Percentiles rank a stretch among this genome's conserved stretches.
These are phyloP conservation scores for Himalopsyche phryganea DNA, from an alignment of 1,140 invertebrate species.

Conservation along the genomic window DNA sequence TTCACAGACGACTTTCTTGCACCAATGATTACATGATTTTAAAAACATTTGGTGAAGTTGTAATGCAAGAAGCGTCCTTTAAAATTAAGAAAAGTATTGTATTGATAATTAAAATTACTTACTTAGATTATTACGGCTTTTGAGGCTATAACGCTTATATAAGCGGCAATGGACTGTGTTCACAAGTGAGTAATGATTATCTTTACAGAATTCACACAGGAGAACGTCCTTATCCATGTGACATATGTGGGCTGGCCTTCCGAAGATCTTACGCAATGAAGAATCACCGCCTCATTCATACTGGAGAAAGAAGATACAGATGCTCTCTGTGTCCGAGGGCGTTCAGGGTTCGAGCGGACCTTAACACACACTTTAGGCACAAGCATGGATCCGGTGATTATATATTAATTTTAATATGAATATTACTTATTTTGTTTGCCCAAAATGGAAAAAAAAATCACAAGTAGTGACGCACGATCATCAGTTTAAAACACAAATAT, in stretches of 20 bases:
- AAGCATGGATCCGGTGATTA: background rate
- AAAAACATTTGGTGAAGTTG: too few relatives aligned
- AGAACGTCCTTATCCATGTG: slow-evolving; percentile 59
- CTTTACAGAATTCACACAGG: slow-evolving; percentile 50
- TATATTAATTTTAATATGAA: background rate
- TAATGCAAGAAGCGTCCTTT: too few relatives aligned
- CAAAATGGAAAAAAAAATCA: background rate
- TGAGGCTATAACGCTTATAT: too few relatives aligned
- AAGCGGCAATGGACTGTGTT: too few relatives aligned
- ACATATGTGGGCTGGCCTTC: slow-evolving; percentile 50
- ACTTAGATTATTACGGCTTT: too few relatives aligned
- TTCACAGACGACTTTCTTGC: too few relatives aligned
- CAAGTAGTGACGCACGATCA: background rate
- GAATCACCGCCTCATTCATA: slow-evolving; percentile 46
- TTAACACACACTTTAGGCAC: slow-evolving; percentile 17
- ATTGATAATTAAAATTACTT: too few relatives aligned
- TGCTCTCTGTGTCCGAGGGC: slow-evolving; percentile 40
- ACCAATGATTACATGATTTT: too few relatives aligned
- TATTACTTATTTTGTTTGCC: background rate
- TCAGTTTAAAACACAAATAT: background rate
- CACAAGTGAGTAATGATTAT: too few relatives aligned
- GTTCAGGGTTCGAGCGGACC: slow-evolving; percentile 23
- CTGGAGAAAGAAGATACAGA: slow-evolving; percentile 37
- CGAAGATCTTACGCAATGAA: slow-evolving; percentile 51
- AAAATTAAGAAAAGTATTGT: too few relatives aligned